A percentile compares a stretch with the other conserved stretches of the same genome.
phyloP scores from a whole-genome alignment of 35 echinoderm and acorn worm genomes.

The Eucidaris tribuloides region DNA sequence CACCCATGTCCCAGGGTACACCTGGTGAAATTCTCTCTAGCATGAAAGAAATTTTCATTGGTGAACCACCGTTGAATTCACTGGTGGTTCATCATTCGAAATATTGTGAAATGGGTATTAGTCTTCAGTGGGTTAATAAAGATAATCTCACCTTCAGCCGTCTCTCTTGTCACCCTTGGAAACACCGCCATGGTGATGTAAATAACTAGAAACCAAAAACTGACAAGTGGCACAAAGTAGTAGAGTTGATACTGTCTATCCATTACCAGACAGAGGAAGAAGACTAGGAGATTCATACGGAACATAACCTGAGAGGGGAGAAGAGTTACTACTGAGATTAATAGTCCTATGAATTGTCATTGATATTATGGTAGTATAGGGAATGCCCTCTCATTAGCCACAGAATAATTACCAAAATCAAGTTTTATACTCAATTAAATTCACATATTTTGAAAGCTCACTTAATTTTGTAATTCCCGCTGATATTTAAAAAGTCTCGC shows the following conservation, averaged over 20 bases:
- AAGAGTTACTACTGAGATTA: too few species aligned
- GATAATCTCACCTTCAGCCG: slow-evolving; percentile 62
- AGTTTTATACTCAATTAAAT: too few species aligned
- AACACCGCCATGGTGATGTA: slow-evolving; percentile 83
- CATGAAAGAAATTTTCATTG: too few species aligned
- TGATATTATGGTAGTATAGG: too few species aligned
- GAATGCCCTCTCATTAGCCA: too few species aligned
- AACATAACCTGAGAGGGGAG: slow-evolving; percentile 95
- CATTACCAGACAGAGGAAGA: slow-evolving; percentile 92
- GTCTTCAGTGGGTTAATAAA: background rate
- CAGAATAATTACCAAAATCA: too few species aligned
- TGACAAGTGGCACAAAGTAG: slow-evolving; percentile 97
- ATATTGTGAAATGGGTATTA: background rate
- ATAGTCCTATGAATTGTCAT: too few species aligned
- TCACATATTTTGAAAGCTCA: too few species aligned
- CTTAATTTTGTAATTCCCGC: too few species aligned
- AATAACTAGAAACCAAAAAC: slow-evolving; percentile 93
- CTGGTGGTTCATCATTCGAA: background rate
- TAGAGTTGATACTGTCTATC: slow-evolving; percentile 94
- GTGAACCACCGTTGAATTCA: too few species aligned
- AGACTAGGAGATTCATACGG: slow-evolving; percentile 80
- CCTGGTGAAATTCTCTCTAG: too few species aligned
- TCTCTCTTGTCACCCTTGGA: slow-evolving; percentile 72
- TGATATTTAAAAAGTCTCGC: too few species aligned
- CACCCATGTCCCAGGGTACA: background rate